Evolutionary conservation across 2,888 invertebrate genomes (phyloP).

Genomic region (Galerucella pusilla): DNA sequence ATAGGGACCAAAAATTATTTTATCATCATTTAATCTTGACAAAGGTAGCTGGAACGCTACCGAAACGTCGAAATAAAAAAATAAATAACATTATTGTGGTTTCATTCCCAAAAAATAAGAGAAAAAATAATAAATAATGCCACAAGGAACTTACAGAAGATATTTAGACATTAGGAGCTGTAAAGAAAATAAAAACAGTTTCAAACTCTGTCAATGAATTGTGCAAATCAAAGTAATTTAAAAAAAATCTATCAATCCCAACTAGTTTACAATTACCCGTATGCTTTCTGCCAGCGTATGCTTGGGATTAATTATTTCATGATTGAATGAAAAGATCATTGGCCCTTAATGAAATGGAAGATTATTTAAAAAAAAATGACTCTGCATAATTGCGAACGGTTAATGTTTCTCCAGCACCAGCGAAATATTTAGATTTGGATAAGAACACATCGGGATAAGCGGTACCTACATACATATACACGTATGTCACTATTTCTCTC

Average conservation of each 20-base stretch:
- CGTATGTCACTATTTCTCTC: background rate
- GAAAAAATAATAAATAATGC: too few relatives aligned
- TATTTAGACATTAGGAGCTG: too few relatives aligned
- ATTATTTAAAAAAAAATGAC: background rate
- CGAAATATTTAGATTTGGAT: slow-evolving; percentile 18
- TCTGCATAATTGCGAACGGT: background rate
- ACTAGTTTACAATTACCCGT: background rate
- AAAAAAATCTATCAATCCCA: background rate
- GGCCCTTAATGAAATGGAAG: background rate
- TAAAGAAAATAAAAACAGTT: too few relatives aligned
- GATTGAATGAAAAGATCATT: background rate
- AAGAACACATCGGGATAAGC: slow-evolving; percentile 9
- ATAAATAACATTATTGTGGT: too few relatives aligned
- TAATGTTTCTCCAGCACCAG: background rate
- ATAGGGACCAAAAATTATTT: too few relatives aligned
- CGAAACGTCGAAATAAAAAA: too few relatives aligned
- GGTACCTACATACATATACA: background rate
- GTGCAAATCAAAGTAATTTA: background rate
- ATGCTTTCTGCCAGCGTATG: background rate
- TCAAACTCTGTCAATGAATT: too few relatives aligned
- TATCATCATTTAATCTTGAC: too few relatives aligned
- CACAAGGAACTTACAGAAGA: too few relatives aligned
- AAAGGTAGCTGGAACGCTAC: too few relatives aligned
- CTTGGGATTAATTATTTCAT: background rate
- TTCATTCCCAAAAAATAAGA: too few relatives aligned